These are phyloP conservation scores for Delphinus delphis DNA, from an alignment of 2,113 vertebrate species.

Conservation along the genomic window DNA sequence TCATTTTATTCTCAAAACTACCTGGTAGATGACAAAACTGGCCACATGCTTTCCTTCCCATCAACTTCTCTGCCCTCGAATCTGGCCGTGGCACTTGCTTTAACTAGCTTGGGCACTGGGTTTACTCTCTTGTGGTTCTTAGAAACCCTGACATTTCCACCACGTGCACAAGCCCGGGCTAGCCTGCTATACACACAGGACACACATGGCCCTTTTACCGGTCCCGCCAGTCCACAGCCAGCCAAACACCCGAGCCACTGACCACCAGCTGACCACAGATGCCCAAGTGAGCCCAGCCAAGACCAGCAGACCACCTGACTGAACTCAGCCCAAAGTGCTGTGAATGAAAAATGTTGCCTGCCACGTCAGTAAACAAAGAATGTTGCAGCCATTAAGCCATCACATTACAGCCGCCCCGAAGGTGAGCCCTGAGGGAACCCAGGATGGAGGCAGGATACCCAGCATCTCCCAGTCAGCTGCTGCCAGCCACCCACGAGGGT, in stretches of 20 bases:
- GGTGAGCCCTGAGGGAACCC: not conserved
- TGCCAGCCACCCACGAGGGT: not conserved
- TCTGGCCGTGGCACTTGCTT: not conserved
- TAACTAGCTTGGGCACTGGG: no score
- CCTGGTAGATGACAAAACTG: accelerated
- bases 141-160: not conserved
- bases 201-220: accelerated
- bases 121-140: not conserved
- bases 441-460: not conserved
- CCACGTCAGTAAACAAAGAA: not conserved
- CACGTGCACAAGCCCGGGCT: not conserved
- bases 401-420: not conserved
- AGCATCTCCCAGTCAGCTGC: accelerated
- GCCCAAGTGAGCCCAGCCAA: not conserved
- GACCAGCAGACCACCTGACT: not conserved
- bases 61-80: not conserved
- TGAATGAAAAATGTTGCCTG: not conserved
- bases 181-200: not conserved
- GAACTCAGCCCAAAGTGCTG: not conserved
- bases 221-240: no score
- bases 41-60: no score
- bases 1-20: not conserved
- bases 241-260: no score
- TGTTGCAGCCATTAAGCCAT: accelerated
- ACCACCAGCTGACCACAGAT: not conserved